Base-by-base conservation (phyloP, 2,888 invertebrate genomes). In the Agrilus mali region DNA sequence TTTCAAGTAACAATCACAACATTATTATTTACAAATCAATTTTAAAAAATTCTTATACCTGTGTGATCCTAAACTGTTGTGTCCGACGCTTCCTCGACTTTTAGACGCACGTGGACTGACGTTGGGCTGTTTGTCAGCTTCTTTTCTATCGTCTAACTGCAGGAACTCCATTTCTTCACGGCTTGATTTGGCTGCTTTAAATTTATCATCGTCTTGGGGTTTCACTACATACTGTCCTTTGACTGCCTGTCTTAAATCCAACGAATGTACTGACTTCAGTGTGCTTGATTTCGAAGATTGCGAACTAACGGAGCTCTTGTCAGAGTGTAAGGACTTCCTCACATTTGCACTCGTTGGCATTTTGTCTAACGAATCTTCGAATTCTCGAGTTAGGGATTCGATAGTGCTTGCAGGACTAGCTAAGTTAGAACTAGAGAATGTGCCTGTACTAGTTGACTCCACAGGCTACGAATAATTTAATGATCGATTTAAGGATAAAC, bases 351-450 rank as follows among this genome's bases (percentile, higher is more conserved):
- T 44, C 38, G 54, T 55, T 17, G 60, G 60, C 27, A 61, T 51
- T 36, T 60, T 60, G 52, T 79, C 78, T 42, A 90, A 75, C 20
- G 86, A 84, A 64, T 86, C 83, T 62, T 89, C 88, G 57, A 89
- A 81, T 69, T 88, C 88, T 60, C 82, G 70, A 2, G 86, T 82
- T 47, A 86, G 69, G 0, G 82, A 83, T 63, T 85, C 84, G 49
- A 86, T 82, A 37, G 85, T 84, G 64, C 82, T 82, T 39, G 82
- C 82, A 15, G 86, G 84, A 60, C 83, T 85, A 42, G 81, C 81
- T 53, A 85, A 67, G 22, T 80, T 73, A 55, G 67, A 64, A 12
- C 70, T 68, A 44, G 71, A 69, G 46, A 65, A 69, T 48, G 58
- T 50, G 46, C 52, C 51, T 20, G 65, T 55, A 33, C 22, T 46